phyloP scores from a whole-genome alignment of 2,113 vertebrate species.

The Pollachius pollachius region DNA sequence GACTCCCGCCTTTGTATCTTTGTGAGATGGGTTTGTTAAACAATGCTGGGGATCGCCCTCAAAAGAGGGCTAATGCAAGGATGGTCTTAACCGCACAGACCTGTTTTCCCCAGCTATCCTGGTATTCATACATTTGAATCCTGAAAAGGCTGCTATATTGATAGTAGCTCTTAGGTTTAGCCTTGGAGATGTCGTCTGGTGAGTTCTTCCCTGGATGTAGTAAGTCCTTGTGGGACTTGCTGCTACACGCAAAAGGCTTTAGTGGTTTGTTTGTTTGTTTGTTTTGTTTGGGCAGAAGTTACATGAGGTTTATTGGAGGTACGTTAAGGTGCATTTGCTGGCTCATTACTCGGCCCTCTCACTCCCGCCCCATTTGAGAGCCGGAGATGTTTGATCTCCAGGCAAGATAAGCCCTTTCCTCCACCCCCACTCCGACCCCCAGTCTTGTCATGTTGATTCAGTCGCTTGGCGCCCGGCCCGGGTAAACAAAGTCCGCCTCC shows the following conservation, averaged over 20 bases:
- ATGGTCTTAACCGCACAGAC: not conserved
- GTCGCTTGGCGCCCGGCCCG: slow-evolving; percentile 53
- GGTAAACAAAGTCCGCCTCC: slow-evolving; percentile 48
- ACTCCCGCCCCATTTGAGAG: slow-evolving; percentile 26
- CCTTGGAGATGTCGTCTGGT: no score
- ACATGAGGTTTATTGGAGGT: slow-evolving; percentile 7
- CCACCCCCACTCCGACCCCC: slow-evolving; percentile 33
- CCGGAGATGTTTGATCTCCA: slow-evolving; percentile 46
- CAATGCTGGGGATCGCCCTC: no score
- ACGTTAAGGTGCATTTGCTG: slow-evolving; percentile 53
- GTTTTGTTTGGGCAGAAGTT: slow-evolving; percentile 30
- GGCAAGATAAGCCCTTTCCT: slow-evolving; percentile 48
- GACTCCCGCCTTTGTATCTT: slow-evolving; percentile 1
- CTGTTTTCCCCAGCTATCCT: not conserved
- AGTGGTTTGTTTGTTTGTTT: slow-evolving; percentile 6
- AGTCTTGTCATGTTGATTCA: slow-evolving; percentile 57
- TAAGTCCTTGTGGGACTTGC: slow-evolving; percentile 12
- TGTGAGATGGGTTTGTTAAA: slow-evolving; percentile 6
- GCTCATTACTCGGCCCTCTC: slow-evolving; percentile 58
- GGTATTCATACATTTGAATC: not conserved
- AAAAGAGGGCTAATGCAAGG: not conserved
- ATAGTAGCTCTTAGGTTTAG: no score
- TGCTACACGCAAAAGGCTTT: slow-evolving; percentile 28
- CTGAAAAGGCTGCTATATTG: not conserved
- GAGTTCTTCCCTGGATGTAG: not conserved